Conservation (phyloP, 2,888 invertebrate genomes). For the Noctua comes region DNA sequence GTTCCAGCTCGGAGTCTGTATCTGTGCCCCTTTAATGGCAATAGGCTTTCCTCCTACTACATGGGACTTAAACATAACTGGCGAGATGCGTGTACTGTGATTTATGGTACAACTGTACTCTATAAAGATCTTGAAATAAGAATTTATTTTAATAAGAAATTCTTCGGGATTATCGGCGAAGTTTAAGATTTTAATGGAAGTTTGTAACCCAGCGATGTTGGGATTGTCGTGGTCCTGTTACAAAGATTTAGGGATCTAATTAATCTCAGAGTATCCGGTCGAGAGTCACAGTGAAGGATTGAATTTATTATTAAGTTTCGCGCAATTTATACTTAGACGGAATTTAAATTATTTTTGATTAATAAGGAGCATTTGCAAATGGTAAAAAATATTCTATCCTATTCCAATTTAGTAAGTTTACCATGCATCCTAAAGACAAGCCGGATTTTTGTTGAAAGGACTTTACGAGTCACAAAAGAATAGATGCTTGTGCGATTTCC, state of each 20-base stretch:
- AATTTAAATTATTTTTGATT: conserved; percentile 10
- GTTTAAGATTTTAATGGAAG: conserved; percentile 72
- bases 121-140: conserved; percentile 16
- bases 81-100: not conserved
- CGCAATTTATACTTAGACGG: conserved; percentile 36
- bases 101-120: not conserved
- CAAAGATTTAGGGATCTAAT: conserved; percentile 77
- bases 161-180: conserved; percentile 53
- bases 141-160: conserved; percentile 48
- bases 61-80: not conserved
- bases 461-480: not conserved
- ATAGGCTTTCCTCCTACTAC: not conserved
- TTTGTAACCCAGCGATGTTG: conserved; percentile 69
- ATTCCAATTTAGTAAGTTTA: not conserved
- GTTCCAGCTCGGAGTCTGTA: not conserved
- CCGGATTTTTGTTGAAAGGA: not conserved
- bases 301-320: conserved; percentile 62
- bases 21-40: not conserved
- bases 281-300: conserved; percentile 64
- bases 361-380: not conserved
- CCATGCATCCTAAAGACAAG: not conserved
- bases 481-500: not conserved
- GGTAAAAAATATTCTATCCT: not conserved
- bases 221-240: conserved; percentile 74
- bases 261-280: conserved; percentile 73